These are phyloP conservation scores for Druceiella hillmani DNA, from an alignment of 2,888 invertebrate species.

Conservation along the genomic window DNA sequence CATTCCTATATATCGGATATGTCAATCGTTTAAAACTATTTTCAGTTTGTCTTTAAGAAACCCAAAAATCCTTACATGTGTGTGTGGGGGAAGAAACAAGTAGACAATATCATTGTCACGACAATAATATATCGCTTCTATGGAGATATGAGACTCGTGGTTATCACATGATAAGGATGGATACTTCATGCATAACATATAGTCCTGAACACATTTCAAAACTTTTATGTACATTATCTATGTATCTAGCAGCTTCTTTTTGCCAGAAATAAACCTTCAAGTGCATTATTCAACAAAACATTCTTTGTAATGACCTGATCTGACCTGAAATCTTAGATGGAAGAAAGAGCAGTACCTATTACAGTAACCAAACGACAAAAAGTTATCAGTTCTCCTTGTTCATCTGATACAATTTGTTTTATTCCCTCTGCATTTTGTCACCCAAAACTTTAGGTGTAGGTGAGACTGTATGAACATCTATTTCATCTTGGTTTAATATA, in stretches of 20 bases:
- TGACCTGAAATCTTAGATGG: conserved; percentile 19
- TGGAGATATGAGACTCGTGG: conserved; percentile 21
- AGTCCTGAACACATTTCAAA: too few species aligned
- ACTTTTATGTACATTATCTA: conserved; percentile 17
- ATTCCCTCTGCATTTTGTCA: conserved; percentile 16
- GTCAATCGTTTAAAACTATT: conserved; percentile 23
- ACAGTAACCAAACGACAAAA: conserved; percentile 17
- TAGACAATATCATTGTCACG: conserved; percentile 22
- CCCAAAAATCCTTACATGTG: conserved; percentile 19
- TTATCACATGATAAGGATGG: too few species aligned
- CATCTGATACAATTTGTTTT: conserved; percentile 21
- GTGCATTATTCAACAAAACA: conserved; percentile 14
- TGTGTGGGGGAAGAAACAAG: conserved; percentile 21
- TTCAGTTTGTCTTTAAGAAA: conserved; percentile 21
- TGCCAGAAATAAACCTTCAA: conserved; percentile 17
- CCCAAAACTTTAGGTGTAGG: conserved; percentile 20
- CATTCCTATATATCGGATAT: conserved; percentile 22
- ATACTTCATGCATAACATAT: too few species aligned
- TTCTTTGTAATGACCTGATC: conserved; percentile 16
- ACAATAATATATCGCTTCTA: conserved; percentile 22
- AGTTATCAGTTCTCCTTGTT: conserved; percentile 20
- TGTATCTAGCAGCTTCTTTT: conserved; percentile 20
- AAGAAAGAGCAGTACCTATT: conserved; percentile 14
- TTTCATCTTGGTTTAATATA: conserved; percentile 20
- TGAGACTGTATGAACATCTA: too few species aligned